These are phyloP conservation scores for Tetranychus urticae DNA, from an alignment of 1,140 invertebrate genomes.

Conservation along the genomic window DNA sequence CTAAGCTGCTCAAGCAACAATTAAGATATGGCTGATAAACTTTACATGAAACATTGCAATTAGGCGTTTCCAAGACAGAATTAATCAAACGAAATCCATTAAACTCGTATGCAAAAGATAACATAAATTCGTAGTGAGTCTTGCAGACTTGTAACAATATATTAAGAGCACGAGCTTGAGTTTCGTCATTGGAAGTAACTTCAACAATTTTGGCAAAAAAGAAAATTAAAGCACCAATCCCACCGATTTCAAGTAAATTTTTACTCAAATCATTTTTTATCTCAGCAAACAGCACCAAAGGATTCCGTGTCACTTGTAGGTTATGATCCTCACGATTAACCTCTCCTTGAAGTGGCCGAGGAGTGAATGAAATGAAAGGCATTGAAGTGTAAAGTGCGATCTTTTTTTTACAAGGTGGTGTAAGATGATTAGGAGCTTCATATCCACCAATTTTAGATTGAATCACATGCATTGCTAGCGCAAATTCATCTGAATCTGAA, in stretches of 20 bases:
- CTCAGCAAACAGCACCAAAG: neutral
- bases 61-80: neutral
- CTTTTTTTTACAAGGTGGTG: too few relatives aligned
- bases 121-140: neutral
- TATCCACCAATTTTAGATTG: too few relatives aligned
- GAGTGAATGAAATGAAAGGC: neutral
- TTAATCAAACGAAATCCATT: neutral
- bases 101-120: neutral
- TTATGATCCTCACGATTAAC: neutral
- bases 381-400: neutral
- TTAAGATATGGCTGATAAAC: neutral
- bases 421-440: too few relatives aligned
- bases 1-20: neutral
- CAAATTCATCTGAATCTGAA: too few relatives aligned
- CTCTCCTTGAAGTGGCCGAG: neutral
- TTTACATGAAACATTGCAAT: neutral
- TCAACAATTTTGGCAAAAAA: constrained; percentile 7
- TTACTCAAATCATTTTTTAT: neutral
- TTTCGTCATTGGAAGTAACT: neutral
- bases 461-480: too few relatives aligned
- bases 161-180: constrained; percentile 1
- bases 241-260: constrained; percentile 3
- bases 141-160: constrained; percentile 1
- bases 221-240: constrained; percentile 5
- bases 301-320: neutral